Evolutionary conservation across 2,888 invertebrate species (phyloP).

Genomic region (Cephus pygmeus): DNA sequence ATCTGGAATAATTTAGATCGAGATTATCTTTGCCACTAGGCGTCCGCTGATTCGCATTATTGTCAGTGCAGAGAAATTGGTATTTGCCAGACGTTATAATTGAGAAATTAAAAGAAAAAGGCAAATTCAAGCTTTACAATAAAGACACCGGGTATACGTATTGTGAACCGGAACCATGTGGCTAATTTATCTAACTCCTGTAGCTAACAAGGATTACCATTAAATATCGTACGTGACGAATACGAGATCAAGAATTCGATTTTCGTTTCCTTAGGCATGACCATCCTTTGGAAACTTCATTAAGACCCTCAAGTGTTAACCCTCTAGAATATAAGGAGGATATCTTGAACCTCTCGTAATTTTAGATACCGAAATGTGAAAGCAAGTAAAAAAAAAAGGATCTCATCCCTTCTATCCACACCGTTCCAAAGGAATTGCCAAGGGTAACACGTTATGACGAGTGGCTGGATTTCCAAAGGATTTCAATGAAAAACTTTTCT

Average conservation of each 20-base stretch:
- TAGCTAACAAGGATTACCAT: not conserved
- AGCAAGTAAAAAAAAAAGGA: not conserved
- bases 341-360: not conserved
- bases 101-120: not conserved
- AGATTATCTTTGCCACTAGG: conserved; percentile 11
- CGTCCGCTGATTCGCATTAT: not conserved
- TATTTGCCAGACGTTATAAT: not conserved
- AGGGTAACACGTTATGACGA: not conserved
- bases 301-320: not conserved
- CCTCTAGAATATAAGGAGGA: not conserved
- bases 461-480: not conserved
- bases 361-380: not conserved
- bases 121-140: not conserved
- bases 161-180: not conserved
- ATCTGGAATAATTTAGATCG: conserved; percentile 26
- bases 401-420: not conserved
- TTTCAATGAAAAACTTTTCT: conserved; percentile 9
- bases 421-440: not conserved
- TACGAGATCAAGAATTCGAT: not conserved
- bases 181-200: not conserved
- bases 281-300: not conserved
- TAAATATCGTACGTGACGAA: not conserved
- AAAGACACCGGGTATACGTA: not conserved
- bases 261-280: not conserved
- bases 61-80: not conserved